Conservation (phyloP, 2,797 vertebrate species). For the Enteromius anoplus region DNA sequence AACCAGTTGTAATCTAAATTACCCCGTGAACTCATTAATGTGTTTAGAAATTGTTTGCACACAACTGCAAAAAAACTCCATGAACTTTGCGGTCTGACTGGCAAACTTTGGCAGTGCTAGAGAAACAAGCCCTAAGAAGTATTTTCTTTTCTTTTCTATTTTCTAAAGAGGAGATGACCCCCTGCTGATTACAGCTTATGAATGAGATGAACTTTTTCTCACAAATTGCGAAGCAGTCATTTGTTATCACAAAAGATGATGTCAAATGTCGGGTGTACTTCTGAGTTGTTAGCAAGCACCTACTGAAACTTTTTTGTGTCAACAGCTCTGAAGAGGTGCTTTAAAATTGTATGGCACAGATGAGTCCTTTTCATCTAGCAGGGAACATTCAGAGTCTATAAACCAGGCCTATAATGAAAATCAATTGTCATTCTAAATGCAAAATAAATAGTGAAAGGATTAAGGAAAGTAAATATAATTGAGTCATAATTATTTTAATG, state of each 20-base stretch:
- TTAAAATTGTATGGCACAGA: constrained; percentile 23
- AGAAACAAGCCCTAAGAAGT: not conserved
- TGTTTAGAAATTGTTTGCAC: not conserved
- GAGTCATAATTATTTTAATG: not conserved
- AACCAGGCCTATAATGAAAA: constrained; percentile 5
- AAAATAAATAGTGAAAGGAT: not conserved
- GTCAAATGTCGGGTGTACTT: constrained; percentile 28
- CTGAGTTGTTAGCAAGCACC: constrained; percentile 12
- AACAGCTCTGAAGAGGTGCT: constrained; percentile 19
- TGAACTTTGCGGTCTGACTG: not conserved
- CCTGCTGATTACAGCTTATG: constrained; percentile 15
- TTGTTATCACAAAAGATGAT: constrained; percentile 17
- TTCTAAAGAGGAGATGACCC: constrained; percentile 15
- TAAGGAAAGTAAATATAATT: not conserved
- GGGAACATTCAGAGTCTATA: not conserved
- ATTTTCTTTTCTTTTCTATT: constrained; percentile 4
- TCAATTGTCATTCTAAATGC: constrained; percentile 5
- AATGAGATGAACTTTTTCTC: constrained; percentile 22
- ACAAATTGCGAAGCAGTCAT: constrained; percentile 31
- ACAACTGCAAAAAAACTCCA: not conserved
- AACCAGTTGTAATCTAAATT: constrained; percentile 40
- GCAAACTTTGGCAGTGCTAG: not conserved
- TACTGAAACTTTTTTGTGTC: not conserved
- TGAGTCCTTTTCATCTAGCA: constrained; percentile 9
- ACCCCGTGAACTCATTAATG: constrained; percentile 19